Percentiles rank a stretch among this genome's conserved stretches.
Conservation (phyloP, 2,113 vertebrate genomes). For the Puffinus mauretanicus region DNA sequence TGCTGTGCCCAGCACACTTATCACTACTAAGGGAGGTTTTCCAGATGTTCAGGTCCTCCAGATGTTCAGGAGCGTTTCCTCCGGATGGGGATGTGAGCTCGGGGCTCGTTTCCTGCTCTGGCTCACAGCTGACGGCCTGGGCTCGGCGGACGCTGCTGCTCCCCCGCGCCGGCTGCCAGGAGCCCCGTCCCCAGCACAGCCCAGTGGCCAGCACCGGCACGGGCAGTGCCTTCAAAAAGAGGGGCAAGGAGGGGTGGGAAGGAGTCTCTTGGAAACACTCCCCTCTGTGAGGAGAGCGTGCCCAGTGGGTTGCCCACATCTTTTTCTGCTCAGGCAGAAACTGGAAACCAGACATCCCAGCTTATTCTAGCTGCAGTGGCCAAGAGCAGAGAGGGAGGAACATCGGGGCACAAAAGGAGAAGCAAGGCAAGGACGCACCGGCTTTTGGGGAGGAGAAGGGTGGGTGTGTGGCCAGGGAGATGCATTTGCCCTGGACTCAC, state of each 20-base stretch:
- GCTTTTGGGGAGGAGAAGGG: not conserved
- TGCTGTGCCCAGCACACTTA: slow-evolving; percentile 14
- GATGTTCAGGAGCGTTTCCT: slow-evolving; percentile 50
- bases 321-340: not conserved
- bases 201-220: not conserved
- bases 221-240: not conserved
- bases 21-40: not conserved
- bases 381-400: not conserved
- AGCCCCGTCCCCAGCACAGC: not conserved
- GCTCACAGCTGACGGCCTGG: not conserved
- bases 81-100: slow-evolving; percentile 25
- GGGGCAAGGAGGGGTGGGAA: not conserved
- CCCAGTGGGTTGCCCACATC: not conserved
- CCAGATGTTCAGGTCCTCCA: slow-evolving; percentile 60
- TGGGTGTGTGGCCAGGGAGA: not conserved
- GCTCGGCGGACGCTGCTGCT: not conserved
- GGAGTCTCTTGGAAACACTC: not conserved
- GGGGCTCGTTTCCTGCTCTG: slow-evolving; percentile 47
- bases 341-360: not conserved
- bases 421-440: not conserved
- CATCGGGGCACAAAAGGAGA: not conserved
- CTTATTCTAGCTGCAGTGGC: not conserved
- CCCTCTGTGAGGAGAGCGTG: not conserved
- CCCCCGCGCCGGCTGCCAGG: not conserved
- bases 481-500: not conserved